Evolutionary conservation across 1,140 invertebrate species (phyloP), one percentile per base, ranked within the genome.

Genomic region (Dendrolimus kikuchii): DNA sequence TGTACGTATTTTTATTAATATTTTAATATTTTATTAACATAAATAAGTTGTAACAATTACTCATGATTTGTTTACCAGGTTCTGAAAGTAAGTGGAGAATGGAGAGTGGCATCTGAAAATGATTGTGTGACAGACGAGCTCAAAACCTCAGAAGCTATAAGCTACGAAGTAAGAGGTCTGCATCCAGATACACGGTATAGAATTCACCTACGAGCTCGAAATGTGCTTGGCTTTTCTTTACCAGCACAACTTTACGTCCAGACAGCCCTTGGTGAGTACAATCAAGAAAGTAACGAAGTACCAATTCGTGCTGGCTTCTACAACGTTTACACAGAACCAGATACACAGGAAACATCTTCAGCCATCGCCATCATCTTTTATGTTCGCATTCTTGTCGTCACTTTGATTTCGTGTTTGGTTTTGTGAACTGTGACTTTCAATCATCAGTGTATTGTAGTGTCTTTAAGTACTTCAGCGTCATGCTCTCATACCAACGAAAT

Each of bases 181-280:
- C 80, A 84, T 10, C 90, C 95, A 0, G 92, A 96, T 68, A 94
- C 93, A 0, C 91, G 90, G 54, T 98, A 98, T 88, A 91, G 90
- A 66, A 91, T 95, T 63, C 93, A 96, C 73, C 82, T 98, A 23
- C 89, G 91, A 68, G 96, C 96, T 7, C 94, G 95, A 68, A 98
- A 98, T 82, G 80, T 89, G 6, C 93, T 97, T 46, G 96, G 95
- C 46, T 93, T 86, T 76, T 95, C 95, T 60, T 81, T 90, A 44
- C 92, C 95, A 2, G 92, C 92, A 6, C 88, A 91, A 66, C 89
- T 95, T 47, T 90, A 92, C 70, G 89, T 98, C 69, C 94, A 93
- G 85, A 97, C 96, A 43, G 92, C 94, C 64, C 90, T 92, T 91
- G 95, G 95, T 95, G 90, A 94, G 93, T 91, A 86, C 73, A 74